These are phyloP conservation scores for Mercenaria mercenaria DNA, from an alignment of 1,140 invertebrate genomes.

Conservation along the genomic window DNA sequence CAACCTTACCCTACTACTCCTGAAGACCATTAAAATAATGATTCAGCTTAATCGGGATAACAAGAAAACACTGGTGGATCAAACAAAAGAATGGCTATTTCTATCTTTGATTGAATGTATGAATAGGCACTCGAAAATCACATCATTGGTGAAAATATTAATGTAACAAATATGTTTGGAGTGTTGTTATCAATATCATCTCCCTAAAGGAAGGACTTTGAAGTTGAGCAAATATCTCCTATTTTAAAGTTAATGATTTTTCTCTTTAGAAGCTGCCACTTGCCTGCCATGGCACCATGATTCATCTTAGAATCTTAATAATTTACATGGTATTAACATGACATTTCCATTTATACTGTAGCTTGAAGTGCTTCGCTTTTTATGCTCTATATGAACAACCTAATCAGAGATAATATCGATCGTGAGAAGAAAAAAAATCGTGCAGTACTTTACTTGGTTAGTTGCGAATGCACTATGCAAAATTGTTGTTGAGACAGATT, in stretches of 20 bases:
- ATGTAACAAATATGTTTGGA: background rate
- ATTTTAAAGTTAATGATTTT: constrained; percentile 25
- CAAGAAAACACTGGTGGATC: no score
- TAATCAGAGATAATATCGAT: background rate
- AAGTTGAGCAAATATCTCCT: background rate
- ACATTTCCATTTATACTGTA: constrained; percentile 4
- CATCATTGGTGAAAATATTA: background rate
- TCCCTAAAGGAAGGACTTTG: background rate
- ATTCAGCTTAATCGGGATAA: no score
- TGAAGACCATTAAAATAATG: no score
- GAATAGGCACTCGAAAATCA: no score
- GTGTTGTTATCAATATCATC: background rate
- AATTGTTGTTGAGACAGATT: background rate
- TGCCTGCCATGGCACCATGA: background rate
- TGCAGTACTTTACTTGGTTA: background rate
- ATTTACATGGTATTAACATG: constrained; percentile 12
- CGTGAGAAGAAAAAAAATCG: background rate
- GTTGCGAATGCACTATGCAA: background rate
- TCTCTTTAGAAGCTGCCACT: background rate
- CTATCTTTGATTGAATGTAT: no score
- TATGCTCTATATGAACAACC: background rate
- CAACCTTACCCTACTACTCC: no score
- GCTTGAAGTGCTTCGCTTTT: background rate
- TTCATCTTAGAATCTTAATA: background rate
- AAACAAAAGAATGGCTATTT: no score